Conservation (phyloP, 2,797 vertebrate genomes). For the Thalassophryne amazonica region DNA sequence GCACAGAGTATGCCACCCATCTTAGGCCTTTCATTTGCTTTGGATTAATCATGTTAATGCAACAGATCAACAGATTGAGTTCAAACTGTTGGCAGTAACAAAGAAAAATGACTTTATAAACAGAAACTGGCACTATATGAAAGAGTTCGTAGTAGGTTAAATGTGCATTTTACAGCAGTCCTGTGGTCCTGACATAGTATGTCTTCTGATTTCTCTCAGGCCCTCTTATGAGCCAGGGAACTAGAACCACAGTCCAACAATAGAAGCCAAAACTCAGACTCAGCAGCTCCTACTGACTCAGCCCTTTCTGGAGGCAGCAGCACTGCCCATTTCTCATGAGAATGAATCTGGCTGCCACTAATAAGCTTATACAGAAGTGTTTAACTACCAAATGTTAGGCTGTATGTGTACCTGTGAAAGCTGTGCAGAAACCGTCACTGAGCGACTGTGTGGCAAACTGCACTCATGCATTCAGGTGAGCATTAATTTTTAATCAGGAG, state of each 20-base stretch:
- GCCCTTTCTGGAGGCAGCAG: constrained; percentile 19
- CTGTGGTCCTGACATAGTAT: constrained; percentile 11
- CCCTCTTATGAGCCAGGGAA: not conserved
- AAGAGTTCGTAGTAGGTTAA: constrained; percentile 23
- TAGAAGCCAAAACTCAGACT: constrained; percentile 16
- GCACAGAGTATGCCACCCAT: too few species aligned
- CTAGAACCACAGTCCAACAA: constrained; percentile 4
- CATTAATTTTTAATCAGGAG: constrained; percentile 72
- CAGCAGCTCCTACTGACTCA: constrained; percentile 29
- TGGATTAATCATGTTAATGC: too few species aligned
- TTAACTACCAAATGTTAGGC: constrained; percentile 7
- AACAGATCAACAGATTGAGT: too few species aligned
- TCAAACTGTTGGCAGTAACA: too few species aligned
- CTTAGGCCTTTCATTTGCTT: too few species aligned
- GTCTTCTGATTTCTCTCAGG: constrained; percentile 41
- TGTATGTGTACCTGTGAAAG: constrained; percentile 14
- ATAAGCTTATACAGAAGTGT: constrained; percentile 17
- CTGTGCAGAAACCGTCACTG: not conserved
- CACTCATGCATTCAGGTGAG: constrained; percentile 52
- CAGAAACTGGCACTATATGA: too few species aligned
- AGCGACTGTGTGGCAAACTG: constrained; percentile 1
- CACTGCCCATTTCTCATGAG: constrained; percentile 16
- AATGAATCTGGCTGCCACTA: constrained; percentile 8
- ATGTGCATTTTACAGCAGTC: not conserved
- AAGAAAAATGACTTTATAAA: too few species aligned